Conservation (phyloP, 2,888 invertebrate species). For the Orgyia antiqua region DNA sequence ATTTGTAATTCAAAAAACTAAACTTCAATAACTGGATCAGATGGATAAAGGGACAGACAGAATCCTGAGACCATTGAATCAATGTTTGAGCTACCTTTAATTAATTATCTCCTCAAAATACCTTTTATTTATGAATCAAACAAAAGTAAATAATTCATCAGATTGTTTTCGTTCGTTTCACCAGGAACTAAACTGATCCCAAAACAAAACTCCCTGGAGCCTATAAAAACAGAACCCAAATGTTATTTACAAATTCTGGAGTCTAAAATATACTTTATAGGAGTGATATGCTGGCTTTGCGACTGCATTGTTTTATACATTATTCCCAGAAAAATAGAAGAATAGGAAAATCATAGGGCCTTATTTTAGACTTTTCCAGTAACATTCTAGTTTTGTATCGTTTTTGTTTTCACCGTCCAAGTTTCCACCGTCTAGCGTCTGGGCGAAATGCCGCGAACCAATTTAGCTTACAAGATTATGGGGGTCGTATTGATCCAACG, state of each 20-base stretch:
- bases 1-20: too few species aligned
- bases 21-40: too few species aligned
- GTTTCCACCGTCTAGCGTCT: constrained; percentile 14
- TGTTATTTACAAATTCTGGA: constrained; percentile 4
- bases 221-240: constrained; percentile 4
- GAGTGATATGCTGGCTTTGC: constrained; percentile 9
- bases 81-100: too few species aligned
- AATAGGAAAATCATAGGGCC: constrained; percentile 13
- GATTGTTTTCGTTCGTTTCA: constrained; percentile 2
- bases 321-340: constrained; percentile 12
- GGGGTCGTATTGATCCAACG: constrained; percentile 13
- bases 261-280: constrained; percentile 9
- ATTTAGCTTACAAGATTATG: constrained; percentile 11
- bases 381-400: constrained; percentile 16
- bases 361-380: constrained; percentile 16
- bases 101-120: too few species aligned
- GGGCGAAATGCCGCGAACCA: constrained; percentile 16
- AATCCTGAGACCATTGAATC: too few species aligned
- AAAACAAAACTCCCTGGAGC: constrained; percentile 4
- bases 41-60: too few species aligned
- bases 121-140: too few species aligned
- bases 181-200: constrained; percentile 4
- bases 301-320: constrained; percentile 16
- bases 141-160: too few species aligned
- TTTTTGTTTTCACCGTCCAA: constrained; percentile 18